These are phyloP conservation scores for Hemiscyllium ocellatum DNA, from an alignment of 2,113 vertebrate genomes.

Conservation along the genomic window DNA sequence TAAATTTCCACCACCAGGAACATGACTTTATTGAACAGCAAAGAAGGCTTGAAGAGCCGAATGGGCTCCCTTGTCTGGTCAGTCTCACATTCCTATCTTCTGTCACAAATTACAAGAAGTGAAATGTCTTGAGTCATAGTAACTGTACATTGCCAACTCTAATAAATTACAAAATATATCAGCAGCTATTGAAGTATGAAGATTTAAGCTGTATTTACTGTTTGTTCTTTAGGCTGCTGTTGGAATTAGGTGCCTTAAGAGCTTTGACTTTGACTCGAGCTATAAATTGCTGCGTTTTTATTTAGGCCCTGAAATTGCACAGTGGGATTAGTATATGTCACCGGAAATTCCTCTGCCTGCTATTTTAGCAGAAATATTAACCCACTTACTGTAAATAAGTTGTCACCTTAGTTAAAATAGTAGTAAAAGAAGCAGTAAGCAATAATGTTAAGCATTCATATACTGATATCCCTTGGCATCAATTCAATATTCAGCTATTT, in stretches of 20 bases:
- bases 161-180: neutral
- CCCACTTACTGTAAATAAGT: neutral
- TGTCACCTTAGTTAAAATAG: neutral
- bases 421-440: neutral
- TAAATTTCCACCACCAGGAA: too few species aligned
- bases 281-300: neutral
- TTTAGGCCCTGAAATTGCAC: neutral
- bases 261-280: neutral
- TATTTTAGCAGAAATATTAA: conserved; percentile 15
- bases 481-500: neutral
- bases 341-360: neutral
- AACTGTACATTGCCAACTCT: neutral
- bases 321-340: neutral
- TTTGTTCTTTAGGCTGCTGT: neutral
- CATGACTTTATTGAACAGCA: too few species aligned
- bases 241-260: neutral
- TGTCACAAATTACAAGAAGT: neutral
- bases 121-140: neutral
- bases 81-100: too few species aligned
- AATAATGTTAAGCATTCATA: neutral
- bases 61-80: too few species aligned
- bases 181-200: neutral
- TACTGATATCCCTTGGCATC: neutral
- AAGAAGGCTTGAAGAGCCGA: too few species aligned
- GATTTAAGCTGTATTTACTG: neutral